These are phyloP conservation scores for Lordiphosa mommai DNA, from an alignment of 1,140 invertebrate genomes.

Conservation along the genomic window DNA sequence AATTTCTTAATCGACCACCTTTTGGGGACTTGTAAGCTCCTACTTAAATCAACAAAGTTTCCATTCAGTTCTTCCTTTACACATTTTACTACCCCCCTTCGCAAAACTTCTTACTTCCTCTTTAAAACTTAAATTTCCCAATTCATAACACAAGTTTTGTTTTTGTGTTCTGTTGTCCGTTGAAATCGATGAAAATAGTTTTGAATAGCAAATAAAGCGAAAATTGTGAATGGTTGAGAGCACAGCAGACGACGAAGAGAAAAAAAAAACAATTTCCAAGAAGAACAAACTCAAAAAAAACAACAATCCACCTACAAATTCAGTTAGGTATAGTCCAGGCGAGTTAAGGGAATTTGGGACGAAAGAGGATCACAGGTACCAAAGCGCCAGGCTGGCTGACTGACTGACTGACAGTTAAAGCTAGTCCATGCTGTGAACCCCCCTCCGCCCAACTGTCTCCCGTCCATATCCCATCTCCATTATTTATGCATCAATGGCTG, in stretches of 20 bases:
- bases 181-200: constrained; percentile 64
- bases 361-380: neutral
- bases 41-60: no score
- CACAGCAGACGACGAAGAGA: constrained; percentile 27
- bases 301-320: constrained; percentile 57
- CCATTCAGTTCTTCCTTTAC: no score
- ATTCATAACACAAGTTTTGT: no score
- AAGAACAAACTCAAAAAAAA: no score
- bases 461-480: constrained; percentile 42
- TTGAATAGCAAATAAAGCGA: constrained; percentile 73
- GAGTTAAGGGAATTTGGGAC: constrained; percentile 16
- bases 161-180: neutral
- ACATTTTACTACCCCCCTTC: no score
- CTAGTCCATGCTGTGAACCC: constrained; percentile 44
- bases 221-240: constrained; percentile 46
- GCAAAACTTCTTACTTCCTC: no score
- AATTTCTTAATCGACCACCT: no score
- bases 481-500: constrained; percentile 76
- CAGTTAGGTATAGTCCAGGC: constrained; percentile 50
- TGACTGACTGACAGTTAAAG: constrained; percentile 69
- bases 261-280: constrained; percentile 6
- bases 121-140: no score
- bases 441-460: neutral
- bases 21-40: no score
- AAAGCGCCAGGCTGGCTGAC: constrained; percentile 24